Percentiles rank a stretch among this genome's conserved stretches.
Evolutionary conservation across 2,888 invertebrate species (phyloP).

Genomic region (Dascillus cervinus): DNA sequence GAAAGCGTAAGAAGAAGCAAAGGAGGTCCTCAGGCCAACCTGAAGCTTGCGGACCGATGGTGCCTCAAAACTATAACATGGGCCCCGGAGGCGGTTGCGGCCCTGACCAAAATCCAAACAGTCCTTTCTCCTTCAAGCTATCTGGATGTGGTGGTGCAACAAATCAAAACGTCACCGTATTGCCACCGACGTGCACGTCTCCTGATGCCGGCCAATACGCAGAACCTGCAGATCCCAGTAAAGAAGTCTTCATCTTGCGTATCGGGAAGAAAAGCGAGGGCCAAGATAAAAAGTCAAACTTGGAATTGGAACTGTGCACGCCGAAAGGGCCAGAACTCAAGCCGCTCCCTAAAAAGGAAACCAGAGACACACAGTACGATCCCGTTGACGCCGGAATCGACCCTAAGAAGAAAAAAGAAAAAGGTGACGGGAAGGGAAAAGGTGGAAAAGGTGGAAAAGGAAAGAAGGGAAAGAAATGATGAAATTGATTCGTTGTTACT

Average conservation of each 20-base stretch:
- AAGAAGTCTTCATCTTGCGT: constrained; percentile 63
- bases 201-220: constrained; percentile 51
- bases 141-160: constrained; percentile 19
- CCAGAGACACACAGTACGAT: constrained; percentile 60
- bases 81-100: constrained; percentile 1
- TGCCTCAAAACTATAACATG: background rate
- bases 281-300: constrained; percentile 58
- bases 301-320: constrained; percentile 66
- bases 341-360: constrained; percentile 53
- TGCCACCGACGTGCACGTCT: constrained; percentile 45
- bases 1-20: constrained; percentile 23
- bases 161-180: constrained; percentile 32
- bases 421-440: constrained; percentile 15
- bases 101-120: constrained; percentile 10
- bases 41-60: background rate
- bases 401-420: constrained; percentile 15
- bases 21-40: background rate
- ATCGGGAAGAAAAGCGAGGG: constrained; percentile 70
- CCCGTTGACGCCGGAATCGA: constrained; percentile 40
- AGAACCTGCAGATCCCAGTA: constrained; percentile 57
- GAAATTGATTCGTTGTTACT: constrained; percentile 3
- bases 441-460: constrained; percentile 21
- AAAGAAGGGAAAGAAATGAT: constrained; percentile 14
- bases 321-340: constrained; percentile 57
- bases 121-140: constrained; percentile 32